Percentiles rank a stretch among this genome's conserved stretches.
These are phyloP conservation scores for Pristis pectinata DNA, from an alignment of 2,797 vertebrate genomes.

Conservation along the genomic window DNA sequence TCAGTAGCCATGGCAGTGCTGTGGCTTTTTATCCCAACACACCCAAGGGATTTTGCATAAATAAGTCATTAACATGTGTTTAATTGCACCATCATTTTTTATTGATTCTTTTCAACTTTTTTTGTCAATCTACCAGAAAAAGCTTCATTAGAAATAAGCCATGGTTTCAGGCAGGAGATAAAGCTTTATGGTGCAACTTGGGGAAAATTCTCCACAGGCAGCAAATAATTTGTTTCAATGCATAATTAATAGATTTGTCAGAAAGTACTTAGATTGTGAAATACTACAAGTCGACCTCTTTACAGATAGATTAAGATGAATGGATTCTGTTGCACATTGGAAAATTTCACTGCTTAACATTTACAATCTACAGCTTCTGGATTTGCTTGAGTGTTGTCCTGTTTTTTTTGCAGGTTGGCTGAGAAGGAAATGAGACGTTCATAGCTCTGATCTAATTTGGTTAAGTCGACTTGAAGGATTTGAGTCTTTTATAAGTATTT, in stretches of 20 bases:
- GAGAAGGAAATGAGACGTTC: background rate
- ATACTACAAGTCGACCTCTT: conserved; percentile 52
- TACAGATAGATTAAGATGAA: conserved; percentile 59
- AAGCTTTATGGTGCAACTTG: background rate
- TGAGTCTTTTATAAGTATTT: background rate
- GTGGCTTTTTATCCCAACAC: conserved; percentile 17
- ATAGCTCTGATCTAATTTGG: background rate
- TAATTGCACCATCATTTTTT: conserved; percentile 36
- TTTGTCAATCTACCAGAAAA: conserved; percentile 19
- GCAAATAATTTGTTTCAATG: conserved; percentile 58
- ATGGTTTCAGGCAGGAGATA: conserved; percentile 14
- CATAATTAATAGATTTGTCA: conserved; percentile 64
- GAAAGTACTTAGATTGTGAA: conserved; percentile 60
- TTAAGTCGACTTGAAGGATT: background rate
- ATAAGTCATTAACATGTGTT: conserved; percentile 33
- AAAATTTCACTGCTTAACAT: conserved; percentile 53
- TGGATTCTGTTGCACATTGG: conserved; percentile 49
- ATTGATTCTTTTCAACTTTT: conserved; percentile 31
- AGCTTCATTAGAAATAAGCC: conserved; percentile 27
- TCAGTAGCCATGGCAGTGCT: background rate
- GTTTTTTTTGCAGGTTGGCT: conserved; percentile 38
- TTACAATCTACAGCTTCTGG: conserved; percentile 49
- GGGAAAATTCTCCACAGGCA: conserved; percentile 51
- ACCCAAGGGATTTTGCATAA: conserved; percentile 34
- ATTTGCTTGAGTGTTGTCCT: conserved; percentile 48